Percentiles rank a stretch among this genome's conserved stretches.
Evolutionary conservation across 2,113 vertebrate species (phyloP).

Genomic region (Phylloscopus trochilus): DNA sequence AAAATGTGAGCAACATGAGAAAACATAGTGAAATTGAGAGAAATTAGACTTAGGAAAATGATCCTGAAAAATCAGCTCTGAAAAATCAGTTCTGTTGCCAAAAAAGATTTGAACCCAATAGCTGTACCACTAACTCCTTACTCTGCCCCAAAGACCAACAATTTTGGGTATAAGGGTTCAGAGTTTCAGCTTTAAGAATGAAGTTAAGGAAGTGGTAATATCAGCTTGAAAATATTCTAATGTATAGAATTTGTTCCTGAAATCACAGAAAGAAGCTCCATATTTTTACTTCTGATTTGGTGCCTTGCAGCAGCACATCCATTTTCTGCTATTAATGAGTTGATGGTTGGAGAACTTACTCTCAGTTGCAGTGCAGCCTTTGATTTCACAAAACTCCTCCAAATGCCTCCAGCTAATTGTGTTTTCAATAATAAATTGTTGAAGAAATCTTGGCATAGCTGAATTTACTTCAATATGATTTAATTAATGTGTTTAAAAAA

Average conservation of each 20-base stretch:
- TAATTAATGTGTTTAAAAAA: constrained; percentile 59
- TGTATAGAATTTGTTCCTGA: constrained; percentile 15
- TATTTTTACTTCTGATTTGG: constrained; percentile 31
- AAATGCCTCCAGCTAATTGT: constrained; percentile 66
- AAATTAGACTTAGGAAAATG: not conserved
- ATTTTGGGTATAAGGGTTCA: not conserved
- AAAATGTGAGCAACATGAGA: not conserved
- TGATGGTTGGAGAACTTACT: constrained; percentile 45
- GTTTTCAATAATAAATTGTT: constrained; percentile 67
- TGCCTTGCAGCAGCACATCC: constrained; percentile 56
- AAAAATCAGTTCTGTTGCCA: not conserved
- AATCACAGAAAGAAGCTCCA: not conserved
- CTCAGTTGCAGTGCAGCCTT: constrained; percentile 47
- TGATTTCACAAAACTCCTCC: constrained; percentile 62
- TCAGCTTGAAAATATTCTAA: constrained; percentile 14
- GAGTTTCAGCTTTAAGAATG: not conserved
- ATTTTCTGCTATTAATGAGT: constrained; percentile 63
- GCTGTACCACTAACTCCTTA: not conserved
- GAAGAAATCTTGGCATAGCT: constrained; percentile 55
- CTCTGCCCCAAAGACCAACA: not conserved
- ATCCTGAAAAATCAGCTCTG: not conserved
- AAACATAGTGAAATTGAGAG: not conserved
- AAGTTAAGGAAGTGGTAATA: not conserved
- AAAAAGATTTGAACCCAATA: not conserved
- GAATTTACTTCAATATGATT: constrained; percentile 47